Base-by-base conservation (phyloP, 2,113 vertebrate species). In the Xerus inauris region DNA sequence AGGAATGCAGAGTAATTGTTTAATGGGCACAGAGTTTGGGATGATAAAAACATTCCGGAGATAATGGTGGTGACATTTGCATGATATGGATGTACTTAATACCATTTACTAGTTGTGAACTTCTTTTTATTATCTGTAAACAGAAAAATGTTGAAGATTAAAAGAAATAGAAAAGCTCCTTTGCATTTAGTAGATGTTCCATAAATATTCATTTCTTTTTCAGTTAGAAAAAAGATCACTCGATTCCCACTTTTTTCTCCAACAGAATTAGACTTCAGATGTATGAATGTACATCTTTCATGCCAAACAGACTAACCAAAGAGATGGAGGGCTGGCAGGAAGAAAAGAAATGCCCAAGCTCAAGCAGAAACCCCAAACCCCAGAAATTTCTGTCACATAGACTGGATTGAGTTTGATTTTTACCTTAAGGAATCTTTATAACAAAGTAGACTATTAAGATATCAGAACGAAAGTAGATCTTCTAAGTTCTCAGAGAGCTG, bases 151-250 rank as follows among this genome's bases (percentile, higher is more conserved):
- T 40, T 40, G 62, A 80, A 59, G 38, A 84, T 38, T 42, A 35
- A 80, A 92, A 75, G 12, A 47, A 62, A n/a, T 87, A 54, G 59
- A 62, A 16, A 42, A 81, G 28, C 20, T 72, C 28, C 59, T 71
- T 73, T 77, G 73, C 67, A 89, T 16, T 49, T 69, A 32, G 35
- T 64, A 69, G 28, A 14, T 83, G 16, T 35, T 80, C 26, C 57
- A 28, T 73, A 93, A 87, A 47, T n/a, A 19, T 3, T 81, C 65
- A 79, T 86, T 87, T 96, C 38, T 30, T 79, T 91, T 73, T 87
- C 30, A 77, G 47, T 79, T 92, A 62, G 64, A 87, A 75, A 91
- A 35, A 84, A 57, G 86, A 38, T 71, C 14, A 64, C 38, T 47
- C 1, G 30, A 22, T 49, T 91, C 79, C 35, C 76, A 87, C 65